Evolutionary conservation across 2,888 invertebrate genomes (phyloP), one percentile per base, ranked within the genome.

Genomic region (Ectemnius continuus): DNA sequence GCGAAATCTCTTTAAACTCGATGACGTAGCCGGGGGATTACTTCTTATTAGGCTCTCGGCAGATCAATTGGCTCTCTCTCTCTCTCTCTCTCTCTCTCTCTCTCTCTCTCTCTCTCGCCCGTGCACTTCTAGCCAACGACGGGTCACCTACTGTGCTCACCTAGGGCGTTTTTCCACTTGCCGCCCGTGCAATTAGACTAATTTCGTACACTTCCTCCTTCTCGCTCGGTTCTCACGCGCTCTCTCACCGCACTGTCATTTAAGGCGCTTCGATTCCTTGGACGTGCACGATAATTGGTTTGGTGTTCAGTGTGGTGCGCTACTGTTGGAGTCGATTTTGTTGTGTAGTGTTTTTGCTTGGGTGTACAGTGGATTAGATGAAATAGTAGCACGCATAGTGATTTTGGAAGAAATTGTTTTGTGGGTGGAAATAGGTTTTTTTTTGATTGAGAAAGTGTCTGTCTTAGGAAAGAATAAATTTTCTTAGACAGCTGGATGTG

Each of bases 121-220:
- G n/a, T n/a, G n/a, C 23, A 23, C 23, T 23, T 23, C 23, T 23
- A 23, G 64, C 61, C 48, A 4, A 28, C 47, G 20, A 20, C 16
- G 61, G 67, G 52, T 69, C 67, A 67, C 60, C 36, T 36, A 36
- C 36, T 36, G 36, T 36, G 36, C 11, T 36, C 36, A 36, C 36
- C 36, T 36, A 36, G 36, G 61, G 28, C 78, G 78, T 79, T 79
- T 78, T 79, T 78, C 79, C 79, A 79, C 79, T 78, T 76, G 78
- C 67, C 73, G 78, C 70, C 64, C 70, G 70, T 63, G 70, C 66
- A 78, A 78, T 78, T 78, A 70, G 67, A 71, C 73, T 71, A 78
- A 78, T 79, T 76, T 75, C 75, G 67, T 75, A 71, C 69, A 70
- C 78, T 78, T 78, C 75, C 79, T 73, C 75, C 68, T 76, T 79